Percentiles rank a stretch among this genome's conserved stretches.
These are phyloP conservation scores for Phortica okadai DNA, from an alignment of 2,888 invertebrate species.

Conservation along the genomic window DNA sequence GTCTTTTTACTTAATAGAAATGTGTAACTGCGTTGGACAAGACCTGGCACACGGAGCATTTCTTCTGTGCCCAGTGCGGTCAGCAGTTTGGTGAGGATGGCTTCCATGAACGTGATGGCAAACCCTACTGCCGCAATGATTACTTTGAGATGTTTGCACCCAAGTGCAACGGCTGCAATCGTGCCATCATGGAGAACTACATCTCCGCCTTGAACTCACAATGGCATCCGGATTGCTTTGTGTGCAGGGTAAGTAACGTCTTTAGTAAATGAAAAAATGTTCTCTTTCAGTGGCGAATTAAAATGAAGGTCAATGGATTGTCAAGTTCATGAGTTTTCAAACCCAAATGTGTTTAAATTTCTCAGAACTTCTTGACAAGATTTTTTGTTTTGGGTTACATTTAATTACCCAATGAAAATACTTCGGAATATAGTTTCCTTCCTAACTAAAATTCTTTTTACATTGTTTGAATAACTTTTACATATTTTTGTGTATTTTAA, in stretches of 20 bases:
- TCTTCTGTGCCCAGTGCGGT: constrained; percentile 98
- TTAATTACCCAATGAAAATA: too few species aligned
- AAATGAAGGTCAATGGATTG: constrained; percentile 12
- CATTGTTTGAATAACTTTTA: constrained; percentile 18
- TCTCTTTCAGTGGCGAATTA: neutral
- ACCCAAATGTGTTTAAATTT: too few species aligned
- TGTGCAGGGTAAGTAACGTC: constrained; percentile 92
- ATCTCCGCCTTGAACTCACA: constrained; percentile 97
- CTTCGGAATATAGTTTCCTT: too few species aligned
- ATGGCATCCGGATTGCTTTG: constrained; percentile 99
- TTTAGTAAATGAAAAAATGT: constrained; percentile 25
- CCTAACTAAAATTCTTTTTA: constrained; percentile 47
- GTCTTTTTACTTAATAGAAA: constrained; percentile 83
- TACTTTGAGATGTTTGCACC: constrained; percentile 99
- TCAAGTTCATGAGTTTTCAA: too few species aligned
- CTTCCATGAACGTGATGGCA: constrained; percentile 97
- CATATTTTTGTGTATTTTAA: constrained; percentile 28
- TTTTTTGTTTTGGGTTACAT: too few species aligned
- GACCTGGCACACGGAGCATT: constrained; percentile 99
- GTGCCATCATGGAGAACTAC: constrained; percentile 98
- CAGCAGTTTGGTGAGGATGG: constrained; percentile 98
- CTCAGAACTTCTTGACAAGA: too few species aligned
- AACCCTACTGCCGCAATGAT: constrained; percentile 96
- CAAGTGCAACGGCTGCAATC: constrained; percentile 96
- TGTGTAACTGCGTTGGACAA: constrained; percentile 98